Base-by-base conservation (phyloP, 2,113 vertebrate genomes). In the Perca schrenkii region DNA sequence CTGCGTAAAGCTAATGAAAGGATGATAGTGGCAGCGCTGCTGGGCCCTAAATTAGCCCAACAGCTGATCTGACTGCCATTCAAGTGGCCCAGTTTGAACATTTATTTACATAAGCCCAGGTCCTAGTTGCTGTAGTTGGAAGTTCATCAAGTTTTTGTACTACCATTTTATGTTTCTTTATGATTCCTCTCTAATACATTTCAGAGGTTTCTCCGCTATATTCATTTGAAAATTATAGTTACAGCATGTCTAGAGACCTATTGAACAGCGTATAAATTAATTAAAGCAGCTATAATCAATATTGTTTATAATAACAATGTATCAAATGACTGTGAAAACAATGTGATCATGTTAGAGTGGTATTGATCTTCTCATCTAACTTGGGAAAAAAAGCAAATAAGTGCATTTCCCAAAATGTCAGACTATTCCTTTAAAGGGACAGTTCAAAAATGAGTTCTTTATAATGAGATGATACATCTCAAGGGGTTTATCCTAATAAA, bases 1-100 rank as follows among this genome's bases (percentile, higher is more conserved):
- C 62, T 58, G 68, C 40, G 43, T 79, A 77, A 69, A 90, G 82
- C 77, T 80, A 85, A 91, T 88, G 85, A 88, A 91, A 77, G 74
- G 43, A 81, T 82, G 60, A 76, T 65, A 40, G 66, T 46, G 50
- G 60, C 67, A 58, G 66, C 16, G 17, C 79, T 70, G 52, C 79
- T 12, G 73, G 82, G 69, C 84, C 73, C 69, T 60, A 73, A 80
- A 74, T 81, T 75, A 86, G 66, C 68, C 50, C 79, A 64, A 86
- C 80, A 74, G 82, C 79, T 85, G 68, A 77, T 74, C 56, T 54
- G 57, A 75, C 56, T 70, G 66, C 52, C 61, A 36, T 63, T 82
- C 58, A 78, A 67, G 28, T 74, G 70, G 64, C 63, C 64, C 40
- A 40, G 43, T 83, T 84, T 78, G 46, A 64, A 80, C 43, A 74